phyloP scores from a whole-genome alignment of 2,797 vertebrate genomes.

The Danio albolineatus region DNA sequence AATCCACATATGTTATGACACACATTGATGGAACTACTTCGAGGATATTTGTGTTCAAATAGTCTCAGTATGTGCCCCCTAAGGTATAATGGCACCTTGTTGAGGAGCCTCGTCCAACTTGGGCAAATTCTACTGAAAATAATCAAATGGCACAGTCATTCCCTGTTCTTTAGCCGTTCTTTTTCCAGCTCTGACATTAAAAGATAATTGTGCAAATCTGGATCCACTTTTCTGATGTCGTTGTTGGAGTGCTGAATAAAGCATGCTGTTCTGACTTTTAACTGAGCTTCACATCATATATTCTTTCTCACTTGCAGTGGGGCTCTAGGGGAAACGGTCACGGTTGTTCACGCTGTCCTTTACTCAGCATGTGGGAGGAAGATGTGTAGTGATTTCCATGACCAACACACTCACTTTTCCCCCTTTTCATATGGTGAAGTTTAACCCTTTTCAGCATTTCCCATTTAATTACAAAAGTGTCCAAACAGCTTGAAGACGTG shows the following conservation, averaged over 20 bases:
- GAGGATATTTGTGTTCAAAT: background rate
- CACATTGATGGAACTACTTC: background rate
- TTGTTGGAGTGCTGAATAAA: slow-evolving; percentile 7
- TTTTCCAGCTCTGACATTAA: background rate
- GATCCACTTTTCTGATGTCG: slow-evolving; percentile 8
- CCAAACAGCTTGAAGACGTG: slow-evolving; percentile 39
- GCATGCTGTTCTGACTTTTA: background rate
- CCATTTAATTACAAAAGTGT: slow-evolving; percentile 18
- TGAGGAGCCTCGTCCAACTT: background rate
- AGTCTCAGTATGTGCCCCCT: background rate
- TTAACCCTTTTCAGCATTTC: slow-evolving; percentile 26
- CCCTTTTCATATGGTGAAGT: slow-evolving; percentile 13
- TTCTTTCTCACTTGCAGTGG: slow-evolving; percentile 15
- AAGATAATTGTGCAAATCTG: background rate
- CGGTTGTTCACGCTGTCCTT: slow-evolving; percentile 5
- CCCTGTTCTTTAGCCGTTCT: slow-evolving; percentile 26
- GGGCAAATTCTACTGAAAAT: slow-evolving; percentile 1
- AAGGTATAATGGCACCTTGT: slow-evolving; percentile 23
- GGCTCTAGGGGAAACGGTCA: slow-evolving; percentile 18
- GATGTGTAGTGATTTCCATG: slow-evolving; percentile 51
- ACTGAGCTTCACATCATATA: slow-evolving; percentile 6
- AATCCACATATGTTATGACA: background rate
- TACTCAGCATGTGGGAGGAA: slow-evolving; percentile 38
- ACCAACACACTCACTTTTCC: slow-evolving; percentile 18
- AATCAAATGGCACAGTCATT: slow-evolving; percentile 1